Conservation (phyloP, 2,797 vertebrate species). For the Microctenopoma lineatum region DNA sequence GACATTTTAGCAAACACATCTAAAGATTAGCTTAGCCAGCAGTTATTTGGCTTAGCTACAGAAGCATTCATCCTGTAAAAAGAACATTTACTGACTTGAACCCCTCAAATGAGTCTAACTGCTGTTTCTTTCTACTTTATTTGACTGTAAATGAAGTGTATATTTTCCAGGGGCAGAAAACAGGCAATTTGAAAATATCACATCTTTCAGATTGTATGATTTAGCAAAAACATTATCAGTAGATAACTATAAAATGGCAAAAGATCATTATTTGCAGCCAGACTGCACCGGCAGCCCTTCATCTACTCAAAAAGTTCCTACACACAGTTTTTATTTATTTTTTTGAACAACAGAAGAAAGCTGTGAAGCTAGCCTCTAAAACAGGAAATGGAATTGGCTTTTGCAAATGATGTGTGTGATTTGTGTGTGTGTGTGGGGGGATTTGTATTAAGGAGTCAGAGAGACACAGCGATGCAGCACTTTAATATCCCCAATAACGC, state of each 20-base stretch:
- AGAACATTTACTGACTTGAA: neutral
- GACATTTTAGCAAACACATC: too few relatives aligned
- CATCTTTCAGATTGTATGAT: too few relatives aligned
- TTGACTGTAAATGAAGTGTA: neutral
- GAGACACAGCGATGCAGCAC: constrained; percentile 51
- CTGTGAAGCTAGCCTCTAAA: constrained; percentile 40
- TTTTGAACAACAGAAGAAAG: constrained; percentile 21
- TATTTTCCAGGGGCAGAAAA: neutral
- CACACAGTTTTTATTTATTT: constrained; percentile 35
- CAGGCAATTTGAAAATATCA: neutral
- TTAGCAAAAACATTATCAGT: neutral
- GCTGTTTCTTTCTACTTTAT: neutral
- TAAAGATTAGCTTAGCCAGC: too few relatives aligned
- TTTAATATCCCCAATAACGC: constrained; percentile 67
- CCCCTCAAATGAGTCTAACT: neutral
- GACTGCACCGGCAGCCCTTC: constrained; percentile 5
- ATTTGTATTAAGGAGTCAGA: constrained; percentile 56
- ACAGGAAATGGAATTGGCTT: constrained; percentile 61
- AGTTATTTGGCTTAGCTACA: too few relatives aligned
- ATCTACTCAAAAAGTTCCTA: constrained; percentile 9
- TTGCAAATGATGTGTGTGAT: constrained; percentile 44
- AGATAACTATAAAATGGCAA: constrained; percentile 8
- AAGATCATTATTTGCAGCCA: constrained; percentile 1
- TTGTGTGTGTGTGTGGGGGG: constrained; percentile 11
- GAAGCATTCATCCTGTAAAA: too few relatives aligned